Base-by-base conservation (phyloP, 2,797 vertebrate genomes). In the Cichlasoma orientale region DNA sequence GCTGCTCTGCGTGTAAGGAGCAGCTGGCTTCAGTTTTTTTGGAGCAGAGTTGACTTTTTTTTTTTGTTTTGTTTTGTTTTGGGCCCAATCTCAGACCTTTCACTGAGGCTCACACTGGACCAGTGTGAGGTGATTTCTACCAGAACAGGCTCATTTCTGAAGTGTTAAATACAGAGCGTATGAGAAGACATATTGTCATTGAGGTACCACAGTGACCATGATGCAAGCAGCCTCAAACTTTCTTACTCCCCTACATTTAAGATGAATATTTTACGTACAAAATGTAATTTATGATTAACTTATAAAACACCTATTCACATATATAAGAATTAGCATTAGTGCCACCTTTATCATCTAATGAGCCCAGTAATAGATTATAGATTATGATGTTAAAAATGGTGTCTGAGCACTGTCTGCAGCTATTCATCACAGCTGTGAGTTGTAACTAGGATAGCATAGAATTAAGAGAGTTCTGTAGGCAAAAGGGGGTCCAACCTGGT, bases 1-100 rank as follows among this genome's bases (percentile, higher is more conserved):
- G 2, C 75, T 72, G 58, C 74, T 75, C 74, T 72, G 84, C 47
- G 7, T 84, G 85, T 89, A 61, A 79, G 74, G 56, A 72, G 83
- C 83, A 91, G 87, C 85, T 86, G 90, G 86, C 41, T 79, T 71
- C 25, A 44, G 63, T 91, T 92, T 86, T 86, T 71, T 11, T 63
- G 68, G 33, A 74, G 59, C 52, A 50, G 63, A 83, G 68, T 13
- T 19, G 4, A 29, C 50, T 82, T 27, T 54, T 77, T 81, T 74
- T 80, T 74, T 56, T 82, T 27, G 52, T 77, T 81, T 75, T 80
- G 59, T 56, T 68, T 53, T 16, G 41, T 18, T 44, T 16, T 63
- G 23, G 21, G 54, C 61, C 29, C n/a, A 2, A 50, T 47, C 68
- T 57, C 66, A 72, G 63, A 57, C 27, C 63, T 80, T 69, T 71